These are phyloP conservation scores for Lacerta agilis DNA, from an alignment of 2,797 vertebrate genomes.

Conservation along the genomic window DNA sequence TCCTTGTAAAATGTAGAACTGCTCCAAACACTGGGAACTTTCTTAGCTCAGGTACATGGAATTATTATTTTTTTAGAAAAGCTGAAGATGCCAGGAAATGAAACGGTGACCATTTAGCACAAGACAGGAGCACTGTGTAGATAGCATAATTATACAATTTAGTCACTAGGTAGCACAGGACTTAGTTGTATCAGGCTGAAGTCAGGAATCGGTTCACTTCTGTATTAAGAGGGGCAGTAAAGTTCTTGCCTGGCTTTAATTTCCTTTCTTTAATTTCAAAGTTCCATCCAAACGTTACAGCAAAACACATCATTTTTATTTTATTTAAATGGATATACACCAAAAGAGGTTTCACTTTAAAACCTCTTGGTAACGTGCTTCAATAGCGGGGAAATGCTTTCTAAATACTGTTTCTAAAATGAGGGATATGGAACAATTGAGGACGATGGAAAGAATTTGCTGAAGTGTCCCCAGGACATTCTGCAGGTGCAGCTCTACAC, in stretches of 20 bases:
- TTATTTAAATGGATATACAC: slow-evolving; percentile 9
- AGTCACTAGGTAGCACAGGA: no score
- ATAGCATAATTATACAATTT: no score
- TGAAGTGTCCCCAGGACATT: slow-evolving; percentile 45
- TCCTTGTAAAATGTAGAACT: background rate
- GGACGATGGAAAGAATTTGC: slow-evolving; percentile 54
- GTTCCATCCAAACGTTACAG: background rate
- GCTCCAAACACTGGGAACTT: background rate
- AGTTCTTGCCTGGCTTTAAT: background rate
- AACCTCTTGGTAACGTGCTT: slow-evolving; percentile 27
- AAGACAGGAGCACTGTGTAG: background rate
- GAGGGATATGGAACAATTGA: slow-evolving; percentile 21
- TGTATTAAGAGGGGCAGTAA: no score
- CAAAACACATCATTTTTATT: background rate
- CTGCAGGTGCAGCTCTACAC: slow-evolving; percentile 38
- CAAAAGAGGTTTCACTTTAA: background rate
- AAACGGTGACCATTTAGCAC: background rate
- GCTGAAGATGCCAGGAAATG: background rate
- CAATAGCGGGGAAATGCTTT: background rate
- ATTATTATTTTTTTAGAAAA: background rate
- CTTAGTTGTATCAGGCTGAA: no score
- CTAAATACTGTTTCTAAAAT: slow-evolving; percentile 33
- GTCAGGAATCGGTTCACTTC: no score
- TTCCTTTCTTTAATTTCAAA: slow-evolving; percentile 26
- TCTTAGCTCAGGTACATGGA: background rate